Evolutionary conservation across 2,888 invertebrate genomes (phyloP), one percentile per base, ranked within the genome.

Genomic region (Torymus auratus): DNA sequence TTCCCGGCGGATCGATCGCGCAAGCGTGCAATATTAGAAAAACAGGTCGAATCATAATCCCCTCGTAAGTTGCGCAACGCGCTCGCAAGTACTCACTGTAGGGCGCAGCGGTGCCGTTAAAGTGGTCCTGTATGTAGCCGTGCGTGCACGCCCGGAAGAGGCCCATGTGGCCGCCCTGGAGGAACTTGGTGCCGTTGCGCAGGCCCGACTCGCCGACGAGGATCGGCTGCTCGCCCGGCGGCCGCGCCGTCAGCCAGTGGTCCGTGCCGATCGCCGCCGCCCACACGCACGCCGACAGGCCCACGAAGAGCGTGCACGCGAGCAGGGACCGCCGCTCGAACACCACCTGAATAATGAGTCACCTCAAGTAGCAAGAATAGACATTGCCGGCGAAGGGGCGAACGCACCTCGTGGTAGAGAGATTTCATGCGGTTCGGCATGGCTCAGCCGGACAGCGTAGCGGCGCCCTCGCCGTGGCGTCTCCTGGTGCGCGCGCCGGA

Each of bases 321-420:
- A 96, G 93, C 53, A 96, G 92, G n/a, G 95, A 92, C 13, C 95
- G 92, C 69, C 95, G 92, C 88, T 96, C 96, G 71, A 95, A 92
- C 84, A 95, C 92, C 76, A 95, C 88, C 90, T 91, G n/a, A n/a
- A n/a, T n/a, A n/a, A n/a, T n/a, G n/a, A n/a, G n/a, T n/a, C n/a
- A n/a, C n/a, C n/a, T n/a, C n/a, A n/a, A n/a, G n/a, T n/a, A n/a
- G n/a, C n/a, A n/a, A n/a, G n/a, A n/a, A n/a, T n/a, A n/a, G 41
- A 41, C 41, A 41, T 41, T 41, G 41, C 7, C 41, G 7, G 7
- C 41, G 41, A 41, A 41, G 7, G 20, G 12, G 50, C 1, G 13
- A 28, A 4, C 73, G n/a, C 64, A 81, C 81, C 56, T 81, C 72
- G 41, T 41, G 80, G 17, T 78, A 79, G 52, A 79, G 23, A n/a